Base-by-base conservation (phyloP, 92 coral and sea anemone genomes). In the Blastomussa wellsi region DNA sequence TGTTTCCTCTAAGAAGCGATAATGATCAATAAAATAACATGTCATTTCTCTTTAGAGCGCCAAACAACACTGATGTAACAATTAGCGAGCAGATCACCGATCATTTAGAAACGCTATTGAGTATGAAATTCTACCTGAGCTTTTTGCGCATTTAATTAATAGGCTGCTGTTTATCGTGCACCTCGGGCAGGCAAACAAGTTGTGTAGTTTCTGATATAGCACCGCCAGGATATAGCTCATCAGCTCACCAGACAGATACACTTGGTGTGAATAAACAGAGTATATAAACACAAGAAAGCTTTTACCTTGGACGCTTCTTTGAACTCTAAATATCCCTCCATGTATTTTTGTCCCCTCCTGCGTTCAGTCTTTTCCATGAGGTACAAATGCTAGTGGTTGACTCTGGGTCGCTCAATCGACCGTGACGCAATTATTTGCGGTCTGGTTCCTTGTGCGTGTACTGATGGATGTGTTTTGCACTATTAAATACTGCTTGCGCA, bases 321-420 rank as follows among this genome's bases (percentile, higher is more conserved):
- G 77, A 86, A 77, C 48, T 93, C 97, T 16, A 93, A 17, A 64
- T 91, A 92, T 13, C 97, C 97, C 44, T 93, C 97, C 42, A 92
- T 89, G 67, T 93, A 93, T 75, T 92, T 93, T 2, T 39, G 80
- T 37, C 82, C 92, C 51, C 80, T 79, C 22, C 79, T 78, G 32
- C 82, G 41, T 13, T 88, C 91, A 28, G 75, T n/a, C 29, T 75
- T 67, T 39, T 66, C 90, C 92, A 85, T 86, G 42, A 72, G 44
- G 36, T 70, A 70, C 75, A 70, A 36, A 7, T 2, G 41, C 0
- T 14, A 42, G 15, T 59, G 35, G 0, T 16, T 70, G 29, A 33
- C 26, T 39, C 60, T 44, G 41, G 42, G 8, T 15, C 17, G 32
- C 51, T 41, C 77, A 72, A 42, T 75, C 64, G 41, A 29, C 79